phyloP scores from a whole-genome alignment of 2,113 vertebrate genomes.

The Octodon degus region DNA sequence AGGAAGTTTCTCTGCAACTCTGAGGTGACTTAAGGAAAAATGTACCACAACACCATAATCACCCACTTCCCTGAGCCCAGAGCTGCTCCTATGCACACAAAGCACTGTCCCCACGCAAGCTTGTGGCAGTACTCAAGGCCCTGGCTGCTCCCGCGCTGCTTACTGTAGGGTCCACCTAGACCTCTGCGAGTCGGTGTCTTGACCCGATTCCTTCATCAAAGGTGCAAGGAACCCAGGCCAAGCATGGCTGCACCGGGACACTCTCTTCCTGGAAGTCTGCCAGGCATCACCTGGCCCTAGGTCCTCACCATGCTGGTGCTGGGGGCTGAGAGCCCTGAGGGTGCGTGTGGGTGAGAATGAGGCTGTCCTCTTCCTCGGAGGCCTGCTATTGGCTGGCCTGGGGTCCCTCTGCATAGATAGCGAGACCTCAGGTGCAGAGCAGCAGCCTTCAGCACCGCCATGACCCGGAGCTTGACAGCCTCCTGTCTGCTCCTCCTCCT shows the following conservation, averaged over 20 bases:
- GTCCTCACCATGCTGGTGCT: background rate
- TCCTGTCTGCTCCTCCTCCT: constrained; percentile 12
- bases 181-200: background rate
- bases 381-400: background rate
- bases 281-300: background rate
- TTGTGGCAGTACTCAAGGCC: background rate
- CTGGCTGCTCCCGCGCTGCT: background rate
- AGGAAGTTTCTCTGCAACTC: background rate
- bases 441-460: background rate
- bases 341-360: background rate
- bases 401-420: background rate
- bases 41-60: background rate
- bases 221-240: background rate
- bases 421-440: background rate
- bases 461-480: background rate
- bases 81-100: background rate
- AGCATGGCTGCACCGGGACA: background rate
- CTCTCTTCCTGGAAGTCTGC: background rate
- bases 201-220: background rate
- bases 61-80: background rate
- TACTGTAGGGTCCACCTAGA: background rate
- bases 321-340: background rate
- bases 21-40: background rate
- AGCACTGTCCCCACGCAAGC: background rate
- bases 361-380: background rate